A percentile compares a stretch with the other conserved stretches of the same genome.
Conservation (phyloP, 30 jellyfish, hydroid and myxozoan genomes). For the Cassiopea xamachana region DNA sequence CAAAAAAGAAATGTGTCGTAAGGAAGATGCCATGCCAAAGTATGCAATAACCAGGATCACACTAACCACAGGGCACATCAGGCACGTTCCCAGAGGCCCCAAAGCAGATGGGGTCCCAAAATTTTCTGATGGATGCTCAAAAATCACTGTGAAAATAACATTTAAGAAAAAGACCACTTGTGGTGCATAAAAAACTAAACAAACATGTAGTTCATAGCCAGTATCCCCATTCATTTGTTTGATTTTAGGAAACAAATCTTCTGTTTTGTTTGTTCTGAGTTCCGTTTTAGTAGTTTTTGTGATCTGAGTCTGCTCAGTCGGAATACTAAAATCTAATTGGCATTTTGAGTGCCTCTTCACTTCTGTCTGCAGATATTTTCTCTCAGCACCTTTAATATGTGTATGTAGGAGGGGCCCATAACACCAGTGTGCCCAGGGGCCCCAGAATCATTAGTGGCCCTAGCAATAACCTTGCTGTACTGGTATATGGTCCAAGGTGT, state of each 20-base stretch:
- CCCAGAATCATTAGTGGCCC: not conserved
- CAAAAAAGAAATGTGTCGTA: no score
- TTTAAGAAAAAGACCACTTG: not conserved
- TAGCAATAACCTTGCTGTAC: not conserved
- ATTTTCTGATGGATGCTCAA: not conserved
- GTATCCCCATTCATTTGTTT: no score
- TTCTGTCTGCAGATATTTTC: not conserved
- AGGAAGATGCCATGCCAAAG: no score
- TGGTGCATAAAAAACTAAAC: not conserved
- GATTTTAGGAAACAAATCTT: no score
- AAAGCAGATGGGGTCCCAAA: not conserved
- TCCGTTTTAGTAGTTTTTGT: no score
- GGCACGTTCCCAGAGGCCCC: not conserved
- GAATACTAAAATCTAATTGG: not conserved
- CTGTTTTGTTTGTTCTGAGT: no score
- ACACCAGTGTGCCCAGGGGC: constrained; percentile 18
- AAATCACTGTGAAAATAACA: not conserved
- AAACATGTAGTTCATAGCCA: no score
- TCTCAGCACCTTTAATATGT: not conserved
- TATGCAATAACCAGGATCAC: not conserved
- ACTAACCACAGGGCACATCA: not conserved
- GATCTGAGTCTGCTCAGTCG: not conserved
- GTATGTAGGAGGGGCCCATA: not conserved
- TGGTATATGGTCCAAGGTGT: no score
- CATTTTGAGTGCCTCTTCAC: not conserved